Percentiles rank a stretch among this genome's conserved stretches.
These are phyloP conservation scores for Ceyx melanurus DNA, from an alignment of 2,113 vertebrate species.

Conservation along the genomic window DNA sequence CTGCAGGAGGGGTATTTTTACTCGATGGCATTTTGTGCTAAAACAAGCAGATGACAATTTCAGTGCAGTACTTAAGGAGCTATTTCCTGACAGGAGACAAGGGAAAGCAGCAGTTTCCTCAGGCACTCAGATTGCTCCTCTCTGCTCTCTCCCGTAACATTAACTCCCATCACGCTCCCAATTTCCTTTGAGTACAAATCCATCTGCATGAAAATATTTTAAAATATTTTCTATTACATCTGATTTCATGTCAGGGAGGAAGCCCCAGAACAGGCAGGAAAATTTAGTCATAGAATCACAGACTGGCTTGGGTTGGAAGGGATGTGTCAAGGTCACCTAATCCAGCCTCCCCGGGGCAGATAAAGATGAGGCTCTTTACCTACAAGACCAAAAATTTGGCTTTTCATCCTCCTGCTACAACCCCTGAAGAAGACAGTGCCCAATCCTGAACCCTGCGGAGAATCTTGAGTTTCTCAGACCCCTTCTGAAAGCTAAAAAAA, in stretches of 20 bases:
- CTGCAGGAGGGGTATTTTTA: constrained; percentile 18
- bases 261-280: background rate
- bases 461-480: background rate
- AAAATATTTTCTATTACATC: background rate
- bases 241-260: background rate
- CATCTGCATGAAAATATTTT: background rate
- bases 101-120: background rate
- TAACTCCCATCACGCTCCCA: background rate
- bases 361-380: background rate
- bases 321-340: no score
- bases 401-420: background rate
- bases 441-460: background rate
- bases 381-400: background rate
- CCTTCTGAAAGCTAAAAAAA: background rate
- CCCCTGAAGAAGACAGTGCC: background rate
- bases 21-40: background rate
- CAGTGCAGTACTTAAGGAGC: constrained; percentile 23
- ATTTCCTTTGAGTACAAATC: background rate
- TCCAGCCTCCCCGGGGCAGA: background rate
- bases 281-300: rapidly evolving
- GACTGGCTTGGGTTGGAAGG: background rate
- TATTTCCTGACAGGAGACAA: constrained; percentile 24
- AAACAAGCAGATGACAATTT: constrained; percentile 35
- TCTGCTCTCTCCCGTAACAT: background rate
- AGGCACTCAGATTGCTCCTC: constrained; percentile 1